Percentiles rank a stretch among this genome's conserved stretches.
phyloP scores from a whole-genome alignment of 23 tunicate species.

The Ciona savignyi region DNA sequence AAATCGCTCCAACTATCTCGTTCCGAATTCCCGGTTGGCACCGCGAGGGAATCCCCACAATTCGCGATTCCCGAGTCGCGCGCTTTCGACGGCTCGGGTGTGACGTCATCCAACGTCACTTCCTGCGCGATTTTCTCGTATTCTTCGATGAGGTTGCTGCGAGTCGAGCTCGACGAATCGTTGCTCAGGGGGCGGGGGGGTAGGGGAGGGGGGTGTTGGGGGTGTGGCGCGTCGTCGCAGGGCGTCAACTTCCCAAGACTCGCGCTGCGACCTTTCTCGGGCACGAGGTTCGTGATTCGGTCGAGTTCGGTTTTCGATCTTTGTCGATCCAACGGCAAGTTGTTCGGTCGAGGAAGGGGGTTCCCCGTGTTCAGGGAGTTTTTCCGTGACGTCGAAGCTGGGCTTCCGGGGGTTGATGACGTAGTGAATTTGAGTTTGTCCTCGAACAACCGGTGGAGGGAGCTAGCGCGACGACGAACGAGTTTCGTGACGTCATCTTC shows the following conservation, averaged over 20 bases:
- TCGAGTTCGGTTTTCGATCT: constrained; percentile 17
- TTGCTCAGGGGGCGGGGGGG: constrained; percentile 10
- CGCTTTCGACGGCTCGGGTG: neutral
- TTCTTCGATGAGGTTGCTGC: constrained; percentile 10
- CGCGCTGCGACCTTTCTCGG: neutral
- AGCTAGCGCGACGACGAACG: constrained; percentile 34
- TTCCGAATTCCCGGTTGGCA: constrained; percentile 18
- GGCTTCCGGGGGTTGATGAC: neutral
- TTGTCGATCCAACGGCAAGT: constrained; percentile 2
- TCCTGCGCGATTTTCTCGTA: constrained; percentile 37
- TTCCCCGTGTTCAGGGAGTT: neutral
- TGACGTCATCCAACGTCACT: constrained; percentile 5
- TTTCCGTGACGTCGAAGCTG: neutral
- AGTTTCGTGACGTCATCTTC: constrained; percentile 11
- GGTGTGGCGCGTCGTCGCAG: neutral
- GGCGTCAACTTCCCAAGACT: neutral
- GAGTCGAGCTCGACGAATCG: neutral
- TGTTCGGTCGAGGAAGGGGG: constrained; percentile 9
- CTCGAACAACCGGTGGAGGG: constrained; percentile 40
- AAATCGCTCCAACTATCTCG: constrained; percentile 53
- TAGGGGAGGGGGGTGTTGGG: neutral
- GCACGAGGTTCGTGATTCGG: neutral
- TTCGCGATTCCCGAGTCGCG: neutral
- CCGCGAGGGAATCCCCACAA: constrained; percentile 58
- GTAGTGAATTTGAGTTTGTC: constrained; percentile 1